phyloP scores from a whole-genome alignment of 2,888 invertebrate species.

The Mythimna albipuncta region DNA sequence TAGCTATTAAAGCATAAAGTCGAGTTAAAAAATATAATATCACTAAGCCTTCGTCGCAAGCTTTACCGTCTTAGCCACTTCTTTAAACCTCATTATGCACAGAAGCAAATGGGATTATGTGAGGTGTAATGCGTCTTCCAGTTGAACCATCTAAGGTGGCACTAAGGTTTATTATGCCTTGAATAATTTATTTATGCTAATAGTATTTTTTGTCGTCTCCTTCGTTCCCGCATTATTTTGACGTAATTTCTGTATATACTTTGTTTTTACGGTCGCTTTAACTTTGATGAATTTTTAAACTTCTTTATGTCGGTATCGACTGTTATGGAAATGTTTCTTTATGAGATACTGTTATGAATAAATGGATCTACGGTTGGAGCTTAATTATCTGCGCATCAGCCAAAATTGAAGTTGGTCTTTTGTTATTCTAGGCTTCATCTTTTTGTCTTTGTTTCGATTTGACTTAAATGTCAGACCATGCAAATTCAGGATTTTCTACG shows the following conservation, averaged over 20 bases:
- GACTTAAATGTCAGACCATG: too few species aligned
- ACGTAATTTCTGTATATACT: slow-evolving; percentile 43
- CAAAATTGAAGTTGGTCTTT: too few species aligned
- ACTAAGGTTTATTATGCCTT: slow-evolving; percentile 71
- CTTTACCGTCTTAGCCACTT: slow-evolving; percentile 29
- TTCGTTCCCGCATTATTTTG: slow-evolving; percentile 33
- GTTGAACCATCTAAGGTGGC: slow-evolving; percentile 61
- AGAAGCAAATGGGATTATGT: slow-evolving; percentile 68
- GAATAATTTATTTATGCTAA: slow-evolving; percentile 73
- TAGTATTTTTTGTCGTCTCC: slow-evolving; percentile 61
- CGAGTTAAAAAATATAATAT: slow-evolving; percentile 28
- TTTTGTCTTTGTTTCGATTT: too few species aligned
- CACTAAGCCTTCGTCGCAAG: slow-evolving; percentile 2
- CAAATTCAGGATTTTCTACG: too few species aligned
- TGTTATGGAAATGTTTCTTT: slow-evolving; percentile 9
- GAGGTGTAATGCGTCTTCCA: slow-evolving; percentile 67
- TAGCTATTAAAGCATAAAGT: slow-evolving; percentile 22
- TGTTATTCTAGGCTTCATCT: too few species aligned
- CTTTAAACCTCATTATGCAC: slow-evolving; percentile 67
- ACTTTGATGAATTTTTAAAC: slow-evolving; percentile 30
- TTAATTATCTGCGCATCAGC: too few species aligned
- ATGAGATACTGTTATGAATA: slow-evolving; percentile 3
- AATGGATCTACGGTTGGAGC: too few species aligned
- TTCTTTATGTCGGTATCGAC: slow-evolving; percentile 11
- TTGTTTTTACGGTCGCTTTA: slow-evolving; percentile 41